Percentiles rank a stretch among this genome's conserved stretches.
phyloP scores from a whole-genome alignment of 1,140 invertebrate species.

The Leptinotarsa undecemlineata region DNA sequence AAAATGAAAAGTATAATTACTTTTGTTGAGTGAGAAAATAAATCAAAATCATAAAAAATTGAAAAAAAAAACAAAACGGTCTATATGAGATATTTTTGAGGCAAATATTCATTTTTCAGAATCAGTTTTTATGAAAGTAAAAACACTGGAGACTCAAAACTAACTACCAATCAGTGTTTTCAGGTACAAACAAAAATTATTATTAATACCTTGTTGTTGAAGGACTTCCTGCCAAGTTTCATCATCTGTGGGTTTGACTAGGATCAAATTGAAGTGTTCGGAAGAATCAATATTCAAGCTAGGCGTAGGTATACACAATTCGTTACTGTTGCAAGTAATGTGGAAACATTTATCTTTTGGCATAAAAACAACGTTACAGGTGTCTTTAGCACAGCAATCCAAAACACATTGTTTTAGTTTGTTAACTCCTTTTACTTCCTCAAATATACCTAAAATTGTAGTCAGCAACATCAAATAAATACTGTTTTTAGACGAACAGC shows the following conservation, averaged over 20 bases:
- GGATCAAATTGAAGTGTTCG: constrained; percentile 72
- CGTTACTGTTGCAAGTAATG: constrained; percentile 70
- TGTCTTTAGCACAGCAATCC: constrained; percentile 68
- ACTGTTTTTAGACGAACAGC: constrained; percentile 17
- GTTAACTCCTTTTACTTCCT: constrained; percentile 60
- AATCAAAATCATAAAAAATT: too few relatives aligned
- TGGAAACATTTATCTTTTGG: constrained; percentile 76
- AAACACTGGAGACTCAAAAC: too few relatives aligned
- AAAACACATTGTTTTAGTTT: constrained; percentile 69
- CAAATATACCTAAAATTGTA: constrained; percentile 59
- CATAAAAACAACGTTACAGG: constrained; percentile 80
- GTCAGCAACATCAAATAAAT: not conserved
- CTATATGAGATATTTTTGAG: too few relatives aligned
- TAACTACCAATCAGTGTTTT: too few relatives aligned
- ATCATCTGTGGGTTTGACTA: constrained; percentile 70
- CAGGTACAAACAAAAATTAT: too few relatives aligned
- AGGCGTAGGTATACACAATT: constrained; percentile 69
- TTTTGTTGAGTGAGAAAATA: too few relatives aligned
- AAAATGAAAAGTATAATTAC: too few relatives aligned
- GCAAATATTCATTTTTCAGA: too few relatives aligned
- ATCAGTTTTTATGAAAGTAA: too few relatives aligned
- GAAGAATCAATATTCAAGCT: constrained; percentile 60
- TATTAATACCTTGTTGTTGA: constrained; percentile 38
- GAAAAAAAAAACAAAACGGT: too few relatives aligned
- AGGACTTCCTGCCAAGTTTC: constrained; percentile 62